phyloP scores from a whole-genome alignment of 1,140 invertebrate species.

The Drosophila mauritiana region DNA sequence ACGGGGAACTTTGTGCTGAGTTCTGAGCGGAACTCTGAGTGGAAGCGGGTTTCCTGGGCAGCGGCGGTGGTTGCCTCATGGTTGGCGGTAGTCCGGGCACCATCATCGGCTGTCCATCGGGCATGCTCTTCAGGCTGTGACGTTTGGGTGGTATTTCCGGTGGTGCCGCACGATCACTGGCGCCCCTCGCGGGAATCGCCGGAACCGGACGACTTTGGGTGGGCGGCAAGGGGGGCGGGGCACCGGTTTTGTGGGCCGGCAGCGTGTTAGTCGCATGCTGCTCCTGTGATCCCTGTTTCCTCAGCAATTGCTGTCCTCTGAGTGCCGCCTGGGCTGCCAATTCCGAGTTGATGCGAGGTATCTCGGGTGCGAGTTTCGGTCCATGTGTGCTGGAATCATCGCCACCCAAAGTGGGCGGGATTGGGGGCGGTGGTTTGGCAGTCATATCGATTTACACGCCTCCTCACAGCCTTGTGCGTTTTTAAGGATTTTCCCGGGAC shows the following conservation, averaged over 20 bases:
- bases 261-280: constrained; percentile 14
- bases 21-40: constrained; percentile 70
- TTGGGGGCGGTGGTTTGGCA: constrained; percentile 70
- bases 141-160: constrained; percentile 84
- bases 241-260: constrained; percentile 28
- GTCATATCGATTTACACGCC: constrained; percentile 42
- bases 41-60: constrained; percentile 77
- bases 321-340: constrained; percentile 81
- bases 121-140: constrained; percentile 77
- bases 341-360: constrained; percentile 78
- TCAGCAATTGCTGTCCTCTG: constrained; percentile 73
- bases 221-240: constrained; percentile 72
- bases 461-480: constrained; percentile 55
- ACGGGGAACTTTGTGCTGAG: constrained; percentile 80
- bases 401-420: constrained; percentile 52
- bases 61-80: constrained; percentile 71
- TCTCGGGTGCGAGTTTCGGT: constrained; percentile 78
- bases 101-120: constrained; percentile 64
- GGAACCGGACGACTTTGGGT: constrained; percentile 76
- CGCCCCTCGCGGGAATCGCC: constrained; percentile 78
- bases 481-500: constrained; percentile 16
- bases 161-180: constrained; percentile 68
- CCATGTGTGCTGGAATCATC: constrained; percentile 36
- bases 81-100: constrained; percentile 61
- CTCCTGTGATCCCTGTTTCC: constrained; percentile 73